Conservation (phyloP, 1,140 invertebrate species). For the Battus philenor region DNA sequence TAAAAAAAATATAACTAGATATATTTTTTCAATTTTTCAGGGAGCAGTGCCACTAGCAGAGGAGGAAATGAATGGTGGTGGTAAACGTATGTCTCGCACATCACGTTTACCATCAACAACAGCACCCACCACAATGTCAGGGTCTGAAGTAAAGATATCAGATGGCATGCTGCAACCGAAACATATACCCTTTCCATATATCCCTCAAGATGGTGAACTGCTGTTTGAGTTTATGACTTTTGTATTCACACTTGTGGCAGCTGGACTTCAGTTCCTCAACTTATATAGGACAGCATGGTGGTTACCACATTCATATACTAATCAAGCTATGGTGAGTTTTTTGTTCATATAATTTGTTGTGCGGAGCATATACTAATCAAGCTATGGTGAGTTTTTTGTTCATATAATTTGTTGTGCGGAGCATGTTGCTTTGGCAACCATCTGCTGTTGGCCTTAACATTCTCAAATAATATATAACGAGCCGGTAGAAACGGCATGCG, state of each 20-base stretch:
- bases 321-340: conserved; percentile 90
- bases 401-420: too few relatives aligned
- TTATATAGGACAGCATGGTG: conserved; percentile 98
- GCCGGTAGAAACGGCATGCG: too few relatives aligned
- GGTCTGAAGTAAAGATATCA: conserved; percentile 29
- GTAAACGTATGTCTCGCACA: conserved; percentile 35
- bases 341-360: too few relatives aligned
- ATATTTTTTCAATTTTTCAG: too few relatives aligned
- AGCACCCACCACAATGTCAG: conserved; percentile 6
- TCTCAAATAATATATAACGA: too few relatives aligned
- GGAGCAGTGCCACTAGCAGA: conserved; percentile 35
- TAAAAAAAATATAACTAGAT: too few relatives aligned
- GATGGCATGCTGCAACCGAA: conserved; percentile 77
- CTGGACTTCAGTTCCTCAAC: conserved; percentile 93
- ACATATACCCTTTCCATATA: conserved; percentile 90
- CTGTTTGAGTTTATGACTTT: conserved; percentile 92
- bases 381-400: conserved; percentile 91
- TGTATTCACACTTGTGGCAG: conserved; percentile 84
- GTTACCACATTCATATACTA: conserved; percentile 93
- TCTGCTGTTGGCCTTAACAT: too few relatives aligned
- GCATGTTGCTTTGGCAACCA: too few relatives aligned
- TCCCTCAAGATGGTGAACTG: conserved; percentile 88
- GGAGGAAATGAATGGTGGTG: conserved; percentile 41
- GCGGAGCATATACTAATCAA: conserved; percentile 90
- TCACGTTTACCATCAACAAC: conserved; percentile 29